These are phyloP conservation scores for Lithodes maja DNA, from an alignment of 2,888 invertebrate genomes.

Conservation along the genomic window DNA sequence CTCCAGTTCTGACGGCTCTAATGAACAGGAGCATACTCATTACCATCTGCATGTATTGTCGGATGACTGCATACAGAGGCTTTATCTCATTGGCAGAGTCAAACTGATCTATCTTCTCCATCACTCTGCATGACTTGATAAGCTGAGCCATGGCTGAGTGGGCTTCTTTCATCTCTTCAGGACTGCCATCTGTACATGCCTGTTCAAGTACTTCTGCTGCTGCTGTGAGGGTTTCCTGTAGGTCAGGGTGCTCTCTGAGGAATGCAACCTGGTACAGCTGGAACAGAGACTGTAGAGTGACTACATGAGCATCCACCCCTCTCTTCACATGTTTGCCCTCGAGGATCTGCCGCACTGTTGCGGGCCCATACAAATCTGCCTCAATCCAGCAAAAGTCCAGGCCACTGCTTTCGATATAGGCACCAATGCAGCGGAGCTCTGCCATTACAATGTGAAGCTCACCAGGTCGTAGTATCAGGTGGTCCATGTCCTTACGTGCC, in stretches of 20 bases:
- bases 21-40: background rate
- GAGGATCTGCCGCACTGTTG: background rate
- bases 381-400: constrained; percentile 7
- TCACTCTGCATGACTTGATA: background rate
- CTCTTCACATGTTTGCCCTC: background rate
- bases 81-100: background rate
- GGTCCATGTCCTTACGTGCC: background rate
- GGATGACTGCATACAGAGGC: background rate
- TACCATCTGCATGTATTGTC: constrained; percentile 14
- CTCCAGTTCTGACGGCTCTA: background rate
- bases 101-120: background rate
- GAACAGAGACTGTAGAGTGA: constrained; percentile 1
- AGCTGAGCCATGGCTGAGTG: background rate
- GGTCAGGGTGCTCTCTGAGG: background rate
- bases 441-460: background rate
- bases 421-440: background rate
- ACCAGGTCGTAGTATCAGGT: background rate
- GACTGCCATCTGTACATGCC: background rate
- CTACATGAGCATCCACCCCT: background rate
- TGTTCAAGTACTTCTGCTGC: background rate
- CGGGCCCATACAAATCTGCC: constrained; percentile 10
- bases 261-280: background rate
- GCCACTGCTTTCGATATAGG: background rate
- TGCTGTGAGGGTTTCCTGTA: background rate
- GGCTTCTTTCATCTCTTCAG: background rate